These are phyloP conservation scores for Lepisosteus osseus DNA, from an alignment of 2,113 vertebrate genomes.

Conservation along the genomic window DNA sequence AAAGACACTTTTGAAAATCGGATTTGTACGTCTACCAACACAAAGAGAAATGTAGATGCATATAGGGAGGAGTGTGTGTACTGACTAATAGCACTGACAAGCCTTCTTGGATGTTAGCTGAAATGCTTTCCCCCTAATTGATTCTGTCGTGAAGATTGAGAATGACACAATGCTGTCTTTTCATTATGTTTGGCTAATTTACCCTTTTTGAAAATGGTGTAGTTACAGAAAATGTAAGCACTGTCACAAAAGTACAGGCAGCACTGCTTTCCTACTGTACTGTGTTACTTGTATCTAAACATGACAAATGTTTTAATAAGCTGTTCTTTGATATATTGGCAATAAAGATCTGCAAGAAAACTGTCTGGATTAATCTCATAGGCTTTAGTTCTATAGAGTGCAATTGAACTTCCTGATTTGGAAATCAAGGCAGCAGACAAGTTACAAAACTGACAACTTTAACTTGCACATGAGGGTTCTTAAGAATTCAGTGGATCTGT, in stretches of 20 bases:
- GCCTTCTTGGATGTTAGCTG: neutral
- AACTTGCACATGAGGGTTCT: too few species aligned
- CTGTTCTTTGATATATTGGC: conserved; percentile 49
- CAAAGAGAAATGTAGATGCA: too few species aligned
- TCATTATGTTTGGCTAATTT: conserved; percentile 12
- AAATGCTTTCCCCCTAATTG: neutral
- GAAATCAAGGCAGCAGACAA: too few species aligned
- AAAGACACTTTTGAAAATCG: neutral
- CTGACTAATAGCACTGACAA: neutral
- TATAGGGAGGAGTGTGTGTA: too few species aligned
- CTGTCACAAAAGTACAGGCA: conserved; percentile 30
- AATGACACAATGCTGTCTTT: neutral
- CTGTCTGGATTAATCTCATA: neutral
- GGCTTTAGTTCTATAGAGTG: neutral
- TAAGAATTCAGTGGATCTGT: too few species aligned
- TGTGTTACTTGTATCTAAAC: conserved; percentile 35
- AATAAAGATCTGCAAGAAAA: conserved; percentile 48
- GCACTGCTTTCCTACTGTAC: conserved; percentile 31
- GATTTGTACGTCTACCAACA: neutral
- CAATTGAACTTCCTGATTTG: too few species aligned
- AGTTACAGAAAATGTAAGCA: conserved; percentile 32
- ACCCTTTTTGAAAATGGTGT: conserved; percentile 28
- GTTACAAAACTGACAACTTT: too few species aligned
- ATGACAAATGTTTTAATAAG: conserved; percentile 50
- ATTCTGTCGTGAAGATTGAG: neutral